Conservation (phyloP, 2,797 vertebrate genomes). For the Coreius guichenoti region DNA sequence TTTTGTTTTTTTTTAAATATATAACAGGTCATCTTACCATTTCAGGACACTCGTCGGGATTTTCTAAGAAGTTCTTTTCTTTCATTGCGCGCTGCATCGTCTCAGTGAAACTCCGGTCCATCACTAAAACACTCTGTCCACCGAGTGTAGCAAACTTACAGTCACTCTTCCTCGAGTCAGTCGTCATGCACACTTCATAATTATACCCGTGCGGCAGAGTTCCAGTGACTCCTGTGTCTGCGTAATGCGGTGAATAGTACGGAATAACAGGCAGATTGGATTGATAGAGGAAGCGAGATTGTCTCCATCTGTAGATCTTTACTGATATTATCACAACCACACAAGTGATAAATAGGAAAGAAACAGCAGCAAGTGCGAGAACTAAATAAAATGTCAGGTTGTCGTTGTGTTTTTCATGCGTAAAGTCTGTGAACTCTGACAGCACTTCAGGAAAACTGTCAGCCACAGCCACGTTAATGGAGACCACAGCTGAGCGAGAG, state of each 20-base stretch:
- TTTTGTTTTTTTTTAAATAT: too few species aligned
- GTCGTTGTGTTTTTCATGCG: constrained; percentile 35
- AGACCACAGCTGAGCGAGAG: constrained; percentile 65
- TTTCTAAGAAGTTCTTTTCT: not conserved
- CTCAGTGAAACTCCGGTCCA: constrained; percentile 41
- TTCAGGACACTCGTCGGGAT: not conserved
- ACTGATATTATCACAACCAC: constrained; percentile 44
- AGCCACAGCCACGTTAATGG: constrained; percentile 51
- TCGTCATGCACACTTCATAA: constrained; percentile 49
- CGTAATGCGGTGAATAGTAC: constrained; percentile 56
- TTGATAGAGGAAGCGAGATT: constrained; percentile 66
- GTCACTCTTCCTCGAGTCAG: constrained; percentile 53
- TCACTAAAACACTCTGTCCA: constrained; percentile 49
- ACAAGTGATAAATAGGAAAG: constrained; percentile 58
- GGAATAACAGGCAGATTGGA: constrained; percentile 62
- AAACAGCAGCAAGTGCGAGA: constrained; percentile 57
- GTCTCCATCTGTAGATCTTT: constrained; percentile 61
- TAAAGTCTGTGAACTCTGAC: constrained; percentile 40
- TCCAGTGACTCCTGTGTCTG: constrained; percentile 55
- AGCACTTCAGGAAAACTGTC: constrained; percentile 51
- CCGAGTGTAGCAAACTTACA: constrained; percentile 53
- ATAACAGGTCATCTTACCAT: not conserved
- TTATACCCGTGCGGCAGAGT: constrained; percentile 59
- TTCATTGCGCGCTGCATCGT: constrained; percentile 6
- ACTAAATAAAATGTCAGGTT: constrained; percentile 54